phyloP scores from a whole-genome alignment of 35 echinoderm and acorn worm species.

The Acanthaster planci region DNA sequence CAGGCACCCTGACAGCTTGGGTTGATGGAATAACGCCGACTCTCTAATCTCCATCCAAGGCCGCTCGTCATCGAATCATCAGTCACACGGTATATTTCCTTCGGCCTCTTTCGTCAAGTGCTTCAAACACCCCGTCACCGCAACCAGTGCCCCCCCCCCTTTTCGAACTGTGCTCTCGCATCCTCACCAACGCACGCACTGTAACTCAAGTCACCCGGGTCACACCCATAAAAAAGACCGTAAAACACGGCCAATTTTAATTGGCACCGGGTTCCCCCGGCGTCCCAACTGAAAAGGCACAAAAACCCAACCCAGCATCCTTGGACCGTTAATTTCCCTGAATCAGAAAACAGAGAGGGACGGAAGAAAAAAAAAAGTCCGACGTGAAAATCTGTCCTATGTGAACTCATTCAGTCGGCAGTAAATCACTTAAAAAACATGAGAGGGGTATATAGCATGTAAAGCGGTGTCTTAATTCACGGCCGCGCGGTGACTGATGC shows the following conservation, averaged over 20 bases:
- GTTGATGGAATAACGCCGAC: background rate
- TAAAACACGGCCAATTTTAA: slow-evolving; percentile 1
- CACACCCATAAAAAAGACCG: slow-evolving; percentile 17
- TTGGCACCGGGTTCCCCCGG: background rate
- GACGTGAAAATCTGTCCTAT: slow-evolving; percentile 14
- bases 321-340: too few species aligned
- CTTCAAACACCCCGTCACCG: background rate
- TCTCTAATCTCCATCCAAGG: background rate
- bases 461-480: background rate
- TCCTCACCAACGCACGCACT: background rate
- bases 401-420: background rate
- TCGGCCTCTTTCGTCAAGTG: slow-evolving; percentile 5
- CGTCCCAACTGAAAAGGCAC: too few species aligned
- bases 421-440: slow-evolving; percentile 19
- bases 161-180: too few species aligned
- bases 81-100: background rate
- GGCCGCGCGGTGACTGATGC: slow-evolving; percentile 8
- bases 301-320: too few species aligned
- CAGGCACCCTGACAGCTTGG: slow-evolving; percentile 3
- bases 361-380: too few species aligned
- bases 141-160: background rate
- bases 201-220: slow-evolving; percentile 25
- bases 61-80: slow-evolving; percentile 5
- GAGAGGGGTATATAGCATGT: background rate
- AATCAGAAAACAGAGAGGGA: too few species aligned